Percentiles rank a stretch among this genome's conserved stretches.
These are phyloP conservation scores for Pomacea canaliculata DNA, from an alignment of 2,888 invertebrate species.

Conservation along the genomic window DNA sequence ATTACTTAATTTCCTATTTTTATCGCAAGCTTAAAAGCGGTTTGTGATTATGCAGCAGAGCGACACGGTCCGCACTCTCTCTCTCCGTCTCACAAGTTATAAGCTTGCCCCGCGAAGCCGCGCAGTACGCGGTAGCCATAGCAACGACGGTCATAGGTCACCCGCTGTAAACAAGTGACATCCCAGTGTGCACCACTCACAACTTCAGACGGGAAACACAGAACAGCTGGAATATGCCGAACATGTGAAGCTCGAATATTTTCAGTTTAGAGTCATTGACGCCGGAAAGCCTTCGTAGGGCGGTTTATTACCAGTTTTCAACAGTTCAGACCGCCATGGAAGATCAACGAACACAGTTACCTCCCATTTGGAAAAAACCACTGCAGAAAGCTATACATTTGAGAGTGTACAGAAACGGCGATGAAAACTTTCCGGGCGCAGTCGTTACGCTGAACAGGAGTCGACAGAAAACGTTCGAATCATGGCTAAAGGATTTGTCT, in stretches of 20 bases:
- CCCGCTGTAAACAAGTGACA: constrained; percentile 20
- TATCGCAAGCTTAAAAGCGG: too few relatives aligned
- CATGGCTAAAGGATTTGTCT: constrained; percentile 32
- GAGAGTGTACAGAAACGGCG: constrained; percentile 32
- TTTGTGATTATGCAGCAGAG: too few relatives aligned
- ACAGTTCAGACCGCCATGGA: background rate
- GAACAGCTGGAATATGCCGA: background rate
- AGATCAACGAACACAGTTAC: constrained; percentile 18
- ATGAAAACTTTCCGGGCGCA: constrained; percentile 30
- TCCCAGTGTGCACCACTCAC: constrained; percentile 14
- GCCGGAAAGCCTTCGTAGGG: background rate
- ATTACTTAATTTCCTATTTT: too few relatives aligned
- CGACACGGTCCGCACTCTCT: too few relatives aligned
- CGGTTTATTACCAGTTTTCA: too few relatives aligned
- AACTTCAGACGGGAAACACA: background rate
- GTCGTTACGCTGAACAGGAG: constrained; percentile 29
- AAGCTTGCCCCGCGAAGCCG: background rate
- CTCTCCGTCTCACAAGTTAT: too few relatives aligned
- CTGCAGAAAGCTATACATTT: constrained; percentile 31
- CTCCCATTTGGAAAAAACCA: constrained; percentile 31
- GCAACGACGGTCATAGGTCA: constrained; percentile 29
- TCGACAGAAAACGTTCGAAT: constrained; percentile 34
- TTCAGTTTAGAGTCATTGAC: background rate
- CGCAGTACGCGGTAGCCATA: constrained; percentile 19
- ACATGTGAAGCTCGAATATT: constrained; percentile 1